These are phyloP conservation scores for Muschampia plurimacula DNA, from an alignment of 2,888 invertebrate genomes.

Conservation along the genomic window DNA sequence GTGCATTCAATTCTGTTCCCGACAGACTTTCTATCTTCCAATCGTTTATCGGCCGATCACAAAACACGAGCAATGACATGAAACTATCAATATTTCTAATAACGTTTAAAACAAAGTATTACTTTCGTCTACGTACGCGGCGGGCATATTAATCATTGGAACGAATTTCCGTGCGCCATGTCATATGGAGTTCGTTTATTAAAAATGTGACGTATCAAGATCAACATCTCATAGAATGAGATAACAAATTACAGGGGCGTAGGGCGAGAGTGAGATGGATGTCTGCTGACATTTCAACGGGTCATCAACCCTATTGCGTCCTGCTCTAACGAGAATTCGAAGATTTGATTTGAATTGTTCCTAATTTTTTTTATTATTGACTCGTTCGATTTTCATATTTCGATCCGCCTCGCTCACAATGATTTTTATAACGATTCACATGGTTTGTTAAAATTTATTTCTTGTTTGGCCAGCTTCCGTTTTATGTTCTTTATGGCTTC, in stretches of 20 bases:
- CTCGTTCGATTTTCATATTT: slow-evolving; percentile 55
- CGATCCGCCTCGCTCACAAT: slow-evolving; percentile 53
- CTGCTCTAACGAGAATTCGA: slow-evolving; percentile 84
- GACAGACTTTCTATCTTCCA: slow-evolving; percentile 79
- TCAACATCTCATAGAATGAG: slow-evolving; percentile 82
- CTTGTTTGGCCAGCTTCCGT: slow-evolving; percentile 73
- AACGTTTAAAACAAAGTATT: slow-evolving; percentile 84
- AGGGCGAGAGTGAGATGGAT: slow-evolving; percentile 68
- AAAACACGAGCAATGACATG: slow-evolving; percentile 82
- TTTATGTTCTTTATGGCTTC: slow-evolving; percentile 70
- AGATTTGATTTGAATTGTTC: slow-evolving; percentile 85
- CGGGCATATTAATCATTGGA: slow-evolving; percentile 84
- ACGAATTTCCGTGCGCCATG: slow-evolving; percentile 84
- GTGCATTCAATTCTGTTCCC: slow-evolving; percentile 72
- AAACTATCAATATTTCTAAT: slow-evolving; percentile 86
- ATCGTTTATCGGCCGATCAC: slow-evolving; percentile 79
- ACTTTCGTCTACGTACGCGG: slow-evolving; percentile 74
- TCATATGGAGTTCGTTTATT: slow-evolving; percentile 85
- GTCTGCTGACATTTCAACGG: slow-evolving; percentile 83
- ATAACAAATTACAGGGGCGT: slow-evolving; percentile 59
- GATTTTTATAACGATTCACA: slow-evolving; percentile 59
- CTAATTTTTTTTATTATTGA: slow-evolving; percentile 82
- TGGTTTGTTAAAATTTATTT: slow-evolving; percentile 75
- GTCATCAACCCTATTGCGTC: slow-evolving; percentile 84
- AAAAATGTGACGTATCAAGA: slow-evolving; percentile 86